phyloP scores from a whole-genome alignment of 2,888 invertebrate species.

The Taenaris catops region DNA sequence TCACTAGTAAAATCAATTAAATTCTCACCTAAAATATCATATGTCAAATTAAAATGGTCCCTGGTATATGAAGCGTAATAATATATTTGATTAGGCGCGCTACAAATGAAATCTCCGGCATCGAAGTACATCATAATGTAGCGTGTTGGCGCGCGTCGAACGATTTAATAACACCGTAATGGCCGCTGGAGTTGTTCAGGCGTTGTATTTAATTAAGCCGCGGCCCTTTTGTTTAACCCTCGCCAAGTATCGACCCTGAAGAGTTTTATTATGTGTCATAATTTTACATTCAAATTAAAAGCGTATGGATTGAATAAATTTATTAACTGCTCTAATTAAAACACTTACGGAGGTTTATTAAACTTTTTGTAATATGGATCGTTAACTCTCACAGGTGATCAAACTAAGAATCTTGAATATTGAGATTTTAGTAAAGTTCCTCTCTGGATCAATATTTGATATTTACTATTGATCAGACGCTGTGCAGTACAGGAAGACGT shows the following conservation, averaged over 20 bases:
- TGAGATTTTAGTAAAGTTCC: too few relatives aligned
- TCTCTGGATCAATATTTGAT: too few relatives aligned
- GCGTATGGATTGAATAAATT: conserved; percentile 9
- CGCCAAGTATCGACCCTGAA: conserved; percentile 38
- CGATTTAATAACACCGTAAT: conserved; percentile 76
- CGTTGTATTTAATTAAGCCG: conserved; percentile 69
- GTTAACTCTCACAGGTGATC: too few relatives aligned
- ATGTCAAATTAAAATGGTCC: not conserved
- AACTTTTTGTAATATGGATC: not conserved
- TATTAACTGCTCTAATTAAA: not conserved
- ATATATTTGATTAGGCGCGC: conserved; percentile 1
- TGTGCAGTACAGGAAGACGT: too few relatives aligned
- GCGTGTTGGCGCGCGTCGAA: conserved; percentile 59
- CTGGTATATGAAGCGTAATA: not conserved
- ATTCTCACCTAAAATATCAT: not conserved
- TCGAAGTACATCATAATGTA: conserved; percentile 59
- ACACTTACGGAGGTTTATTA: not conserved
- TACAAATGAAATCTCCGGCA: conserved; percentile 56
- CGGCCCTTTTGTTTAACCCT: conserved; percentile 52
- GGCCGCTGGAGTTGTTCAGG: conserved; percentile 56
- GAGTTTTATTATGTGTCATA: conserved; percentile 61
- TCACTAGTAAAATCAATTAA: too few relatives aligned
- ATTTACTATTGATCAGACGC: too few relatives aligned
- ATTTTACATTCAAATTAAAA: conserved; percentile 31
- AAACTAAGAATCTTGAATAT: too few relatives aligned